These are phyloP conservation scores for Ptychoptera contaminata DNA, from an alignment of 2,888 invertebrate genomes.

Conservation along the genomic window DNA sequence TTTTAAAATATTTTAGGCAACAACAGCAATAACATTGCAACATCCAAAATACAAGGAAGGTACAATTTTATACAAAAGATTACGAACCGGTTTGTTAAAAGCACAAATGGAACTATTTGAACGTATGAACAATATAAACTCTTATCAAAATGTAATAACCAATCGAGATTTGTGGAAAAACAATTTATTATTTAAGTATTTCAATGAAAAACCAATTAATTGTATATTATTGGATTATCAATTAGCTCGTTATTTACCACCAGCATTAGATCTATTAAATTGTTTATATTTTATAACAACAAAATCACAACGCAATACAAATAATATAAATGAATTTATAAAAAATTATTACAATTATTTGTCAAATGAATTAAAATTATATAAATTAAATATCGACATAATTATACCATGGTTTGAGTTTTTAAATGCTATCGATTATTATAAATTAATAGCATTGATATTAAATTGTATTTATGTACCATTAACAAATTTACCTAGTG, in stretches of 20 bases:
- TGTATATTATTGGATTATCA: slow-evolving; percentile 56
- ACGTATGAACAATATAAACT: slow-evolving; percentile 20
- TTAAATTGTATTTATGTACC: slow-evolving; percentile 37
- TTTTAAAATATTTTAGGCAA: no score
- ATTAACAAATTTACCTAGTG: slow-evolving; percentile 36
- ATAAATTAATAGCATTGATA: slow-evolving; percentile 36
- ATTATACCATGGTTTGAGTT: slow-evolving; percentile 33
- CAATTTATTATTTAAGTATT: slow-evolving; percentile 27
- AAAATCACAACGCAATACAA: no score
- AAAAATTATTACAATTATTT: slow-evolving; percentile 40
- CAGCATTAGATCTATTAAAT: slow-evolving; percentile 43
- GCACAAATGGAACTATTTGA: slow-evolving; percentile 21
- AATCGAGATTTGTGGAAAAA: slow-evolving; percentile 35
- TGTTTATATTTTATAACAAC: no score
- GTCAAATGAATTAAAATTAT: slow-evolving; percentile 25
- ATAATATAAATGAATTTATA: slow-evolving; percentile 33
- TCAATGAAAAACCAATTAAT: slow-evolving; percentile 30
- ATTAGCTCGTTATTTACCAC: slow-evolving; percentile 45
- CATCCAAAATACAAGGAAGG: slow-evolving; percentile 19
- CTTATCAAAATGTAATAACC: slow-evolving; percentile 26
- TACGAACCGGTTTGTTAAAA: slow-evolving; percentile 17
- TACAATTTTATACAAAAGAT: slow-evolving; percentile 14
- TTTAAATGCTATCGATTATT: slow-evolving; percentile 26
- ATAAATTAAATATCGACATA: slow-evolving; percentile 28
- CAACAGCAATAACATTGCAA: slow-evolving; percentile 10